Evolutionary conservation across 2,888 invertebrate genomes (phyloP).

Genomic region (Asteroscopus sphinx): DNA sequence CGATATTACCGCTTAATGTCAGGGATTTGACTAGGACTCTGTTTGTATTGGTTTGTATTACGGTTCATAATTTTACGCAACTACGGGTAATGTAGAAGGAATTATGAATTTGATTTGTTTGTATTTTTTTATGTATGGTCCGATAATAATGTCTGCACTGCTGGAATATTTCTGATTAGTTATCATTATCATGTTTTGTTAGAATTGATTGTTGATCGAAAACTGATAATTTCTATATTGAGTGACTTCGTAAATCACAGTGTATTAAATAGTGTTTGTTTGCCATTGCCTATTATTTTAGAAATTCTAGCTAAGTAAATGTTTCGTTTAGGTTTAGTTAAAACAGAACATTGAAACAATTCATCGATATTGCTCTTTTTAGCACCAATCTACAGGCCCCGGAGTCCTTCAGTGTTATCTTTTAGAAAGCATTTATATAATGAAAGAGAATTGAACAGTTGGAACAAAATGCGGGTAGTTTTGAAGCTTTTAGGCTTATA

Average conservation of each 20-base stretch:
- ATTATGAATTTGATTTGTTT: constrained; percentile 3
- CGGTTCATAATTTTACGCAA: constrained; percentile 29
- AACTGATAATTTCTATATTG: no score
- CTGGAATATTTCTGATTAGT: no score
- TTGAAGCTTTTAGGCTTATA: constrained; percentile 26
- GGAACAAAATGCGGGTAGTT: constrained; percentile 34
- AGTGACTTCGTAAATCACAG: no score
- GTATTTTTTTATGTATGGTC: no score
- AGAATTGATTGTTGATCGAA: no score
- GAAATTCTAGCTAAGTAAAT: no score
- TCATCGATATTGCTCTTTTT: constrained; percentile 41
- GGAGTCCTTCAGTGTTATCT: constrained; percentile 48
- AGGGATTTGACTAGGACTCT: constrained; percentile 59
- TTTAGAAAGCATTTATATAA: constrained; percentile 54
- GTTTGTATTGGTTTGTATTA: constrained; percentile 38
- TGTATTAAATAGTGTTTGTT: no score
- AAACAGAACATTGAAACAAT: constrained; percentile 33
- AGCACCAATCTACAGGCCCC: constrained; percentile 18
- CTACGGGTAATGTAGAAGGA: constrained; percentile 25
- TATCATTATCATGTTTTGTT: no score
- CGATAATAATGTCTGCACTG: no score
- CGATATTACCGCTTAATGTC: constrained; percentile 72
- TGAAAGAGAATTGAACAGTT: constrained; percentile 41
- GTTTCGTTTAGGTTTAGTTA: constrained; percentile 31
- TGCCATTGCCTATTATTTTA: no score